A percentile compares a stretch with the other conserved stretches of the same genome.
phyloP scores from a whole-genome alignment of 2,113 vertebrate species.

The Sialia sialis region DNA sequence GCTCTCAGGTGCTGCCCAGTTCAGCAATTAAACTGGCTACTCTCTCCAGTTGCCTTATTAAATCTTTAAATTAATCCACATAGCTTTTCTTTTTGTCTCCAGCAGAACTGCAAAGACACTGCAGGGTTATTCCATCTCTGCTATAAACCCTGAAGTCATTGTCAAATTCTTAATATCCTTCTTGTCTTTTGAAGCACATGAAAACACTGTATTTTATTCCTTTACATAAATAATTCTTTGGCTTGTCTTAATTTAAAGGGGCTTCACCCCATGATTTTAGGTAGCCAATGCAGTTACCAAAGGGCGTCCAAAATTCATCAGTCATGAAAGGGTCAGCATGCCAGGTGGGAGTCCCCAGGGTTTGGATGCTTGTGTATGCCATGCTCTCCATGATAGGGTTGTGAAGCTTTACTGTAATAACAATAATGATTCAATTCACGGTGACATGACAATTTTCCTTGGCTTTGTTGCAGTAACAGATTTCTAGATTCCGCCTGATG shows the following conservation, averaged over 20 bases:
- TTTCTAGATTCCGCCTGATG: background rate
- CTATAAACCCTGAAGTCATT: background rate
- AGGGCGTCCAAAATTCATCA: background rate
- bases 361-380: background rate
- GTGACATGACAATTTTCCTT: background rate
- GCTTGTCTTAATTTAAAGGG: background rate
- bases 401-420: background rate
- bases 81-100: background rate
- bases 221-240: background rate
- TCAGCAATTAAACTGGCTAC: background rate
- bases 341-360: background rate
- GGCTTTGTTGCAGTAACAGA: background rate
- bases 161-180: background rate
- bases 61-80: background rate
- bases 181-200: background rate
- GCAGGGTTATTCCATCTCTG: background rate
- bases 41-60: background rate
- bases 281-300: background rate
- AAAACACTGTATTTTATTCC: background rate
- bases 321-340: background rate
- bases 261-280: background rate
- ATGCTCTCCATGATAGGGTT: background rate
- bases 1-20: background rate
- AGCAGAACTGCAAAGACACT: background rate
- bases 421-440: background rate